Evolutionary conservation across 2,888 invertebrate genomes (phyloP), one percentile per base, ranked within the genome.

Genomic region (Lordiphosa fenestrarum): DNA sequence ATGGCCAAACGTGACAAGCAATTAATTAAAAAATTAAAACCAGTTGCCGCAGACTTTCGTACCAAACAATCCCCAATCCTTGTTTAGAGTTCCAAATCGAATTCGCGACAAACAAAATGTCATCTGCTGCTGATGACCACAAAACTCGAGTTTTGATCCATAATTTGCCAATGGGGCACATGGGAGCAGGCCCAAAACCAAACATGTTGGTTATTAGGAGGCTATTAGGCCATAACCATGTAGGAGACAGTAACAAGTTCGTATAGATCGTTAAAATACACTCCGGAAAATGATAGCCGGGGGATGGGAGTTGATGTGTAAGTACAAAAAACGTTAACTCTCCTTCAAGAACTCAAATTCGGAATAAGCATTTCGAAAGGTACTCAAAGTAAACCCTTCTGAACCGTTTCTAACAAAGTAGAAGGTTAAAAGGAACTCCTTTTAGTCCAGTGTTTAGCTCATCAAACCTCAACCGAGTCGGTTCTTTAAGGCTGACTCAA

Each of bases 91-190:
- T 61, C 63, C 58, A 57, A 55, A 48, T 41, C 33, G 57, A 48
- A 49, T 62, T 53, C 61, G 47, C 40, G 21, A 15, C 21, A 6
- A 15, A 15, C 42, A 25, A 42, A 12, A 23, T 64, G 55, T 35
- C 56, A 65, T 47, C 49, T 46, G 47, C 49, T 46, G 47, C 12
- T 15, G 25, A 40, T 10, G 3, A 25, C 30, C 30, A 25, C 44
- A 37, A 35, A 25, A 37, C 36, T 49, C 49, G 35, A 37, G 9
- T 42, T 38, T 54, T 37, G 37, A 42, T 44, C 36, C 42, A 77
- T 83, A 80, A 77, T 77, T 77, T 84, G 68, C 77, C 77, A 77
- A 83, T 83, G 77, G 76, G 68, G 63, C 77, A 73, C 77, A 84
- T 76, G 77, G 81, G 77, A 77, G 80, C 80, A 70, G 77, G 60